Percentiles rank a stretch among this genome's conserved stretches.
phyloP scores from a whole-genome alignment of 2,797 vertebrate species.

The Delichon dasypus region DNA sequence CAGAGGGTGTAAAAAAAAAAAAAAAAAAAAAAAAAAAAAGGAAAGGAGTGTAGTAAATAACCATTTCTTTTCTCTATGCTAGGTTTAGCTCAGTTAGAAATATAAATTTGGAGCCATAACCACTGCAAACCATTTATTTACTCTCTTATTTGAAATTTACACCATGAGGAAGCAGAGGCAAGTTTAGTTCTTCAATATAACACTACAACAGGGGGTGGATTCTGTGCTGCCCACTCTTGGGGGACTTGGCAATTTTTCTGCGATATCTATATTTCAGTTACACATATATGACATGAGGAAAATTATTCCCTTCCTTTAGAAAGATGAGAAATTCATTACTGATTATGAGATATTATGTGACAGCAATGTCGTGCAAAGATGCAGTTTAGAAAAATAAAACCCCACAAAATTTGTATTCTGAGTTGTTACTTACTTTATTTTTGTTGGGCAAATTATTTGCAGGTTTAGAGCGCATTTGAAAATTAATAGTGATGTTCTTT shows the following conservation, averaged over 20 bases:
- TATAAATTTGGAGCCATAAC: neutral
- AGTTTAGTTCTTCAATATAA: neutral
- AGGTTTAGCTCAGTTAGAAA: neutral
- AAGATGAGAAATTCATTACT: neutral
- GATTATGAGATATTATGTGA: neutral
- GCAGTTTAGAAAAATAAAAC: neutral
- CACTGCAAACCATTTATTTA: neutral
- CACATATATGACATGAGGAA: neutral
- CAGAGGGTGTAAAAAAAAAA: neutral
- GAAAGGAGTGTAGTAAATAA: neutral
- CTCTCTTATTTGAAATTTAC: neutral
- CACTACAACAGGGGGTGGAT: neutral
- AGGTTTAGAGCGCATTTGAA: conserved; percentile 48
- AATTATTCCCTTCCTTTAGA: neutral
- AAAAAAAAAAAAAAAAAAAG: neutral
- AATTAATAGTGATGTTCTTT: conserved; percentile 69
- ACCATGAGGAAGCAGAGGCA: neutral
- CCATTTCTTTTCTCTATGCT: neutral
- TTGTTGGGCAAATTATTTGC: neutral
- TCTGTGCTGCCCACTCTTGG: neutral
- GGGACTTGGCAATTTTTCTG: neutral
- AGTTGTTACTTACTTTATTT: neutral
- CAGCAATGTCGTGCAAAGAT: neutral
- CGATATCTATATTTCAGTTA: neutral
- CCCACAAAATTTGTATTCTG: neutral